Evolutionary conservation across 2,888 invertebrate genomes (phyloP).

Genomic region (Drosophila koepferae): DNA sequence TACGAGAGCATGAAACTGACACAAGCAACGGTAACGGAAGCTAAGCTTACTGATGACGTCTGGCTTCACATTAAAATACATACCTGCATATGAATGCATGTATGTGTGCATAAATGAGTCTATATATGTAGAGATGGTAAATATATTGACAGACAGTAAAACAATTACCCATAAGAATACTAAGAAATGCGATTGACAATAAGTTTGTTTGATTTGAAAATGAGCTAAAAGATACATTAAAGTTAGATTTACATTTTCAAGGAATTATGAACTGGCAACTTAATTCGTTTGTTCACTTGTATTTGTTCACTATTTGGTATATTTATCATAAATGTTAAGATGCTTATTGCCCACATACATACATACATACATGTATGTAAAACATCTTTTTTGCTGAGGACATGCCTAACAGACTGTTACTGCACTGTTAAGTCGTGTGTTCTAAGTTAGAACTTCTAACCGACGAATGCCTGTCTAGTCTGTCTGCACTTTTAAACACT

Average conservation of each 20-base stretch:
- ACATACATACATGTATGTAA: not conserved
- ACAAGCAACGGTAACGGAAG: constrained; percentile 53
- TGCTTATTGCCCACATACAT: constrained; percentile 19
- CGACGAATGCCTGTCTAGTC: not conserved
- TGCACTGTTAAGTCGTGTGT: constrained; percentile 24
- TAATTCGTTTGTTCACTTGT: not conserved
- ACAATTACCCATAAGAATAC: constrained; percentile 5
- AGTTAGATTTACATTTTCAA: not conserved
- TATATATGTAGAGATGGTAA: not conserved
- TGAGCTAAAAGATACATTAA: not conserved
- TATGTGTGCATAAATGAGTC: constrained; percentile 7
- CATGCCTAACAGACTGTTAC: constrained; percentile 13
- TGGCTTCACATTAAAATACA: constrained; percentile 23
- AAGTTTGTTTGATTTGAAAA: not conserved
- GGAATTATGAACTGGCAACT: not conserved
- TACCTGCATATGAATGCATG: constrained; percentile 6
- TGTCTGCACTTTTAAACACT: constrained; percentile 17
- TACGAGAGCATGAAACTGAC: constrained; percentile 30
- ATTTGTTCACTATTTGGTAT: not conserved
- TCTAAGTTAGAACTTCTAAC: too few species aligned
- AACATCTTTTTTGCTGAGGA: not conserved
- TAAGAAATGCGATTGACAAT: not conserved
- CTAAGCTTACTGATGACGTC: constrained; percentile 62
- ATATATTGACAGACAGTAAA: constrained; percentile 11
- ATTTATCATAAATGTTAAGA: not conserved